Evolutionary conservation across 2,888 invertebrate genomes (phyloP).

Genomic region (Glyphotaelius pellucidus): DNA sequence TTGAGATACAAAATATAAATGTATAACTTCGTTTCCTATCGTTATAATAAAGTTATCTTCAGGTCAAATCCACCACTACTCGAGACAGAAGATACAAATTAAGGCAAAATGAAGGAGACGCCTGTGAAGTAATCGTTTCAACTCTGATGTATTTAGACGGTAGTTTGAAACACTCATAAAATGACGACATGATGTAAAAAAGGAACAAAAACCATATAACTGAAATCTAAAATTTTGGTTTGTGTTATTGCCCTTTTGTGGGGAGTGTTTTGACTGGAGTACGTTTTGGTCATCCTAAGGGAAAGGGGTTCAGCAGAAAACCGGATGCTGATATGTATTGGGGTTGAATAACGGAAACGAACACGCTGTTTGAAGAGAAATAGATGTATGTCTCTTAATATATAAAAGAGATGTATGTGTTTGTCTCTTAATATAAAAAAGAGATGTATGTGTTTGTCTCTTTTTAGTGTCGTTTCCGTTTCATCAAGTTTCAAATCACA

Average conservation of each 20-base stretch:
- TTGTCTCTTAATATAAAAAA: no score
- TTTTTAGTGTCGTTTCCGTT: no score
- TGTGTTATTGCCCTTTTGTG: not conserved
- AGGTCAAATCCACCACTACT: not conserved
- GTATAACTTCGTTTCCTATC: not conserved
- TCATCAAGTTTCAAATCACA: no score
- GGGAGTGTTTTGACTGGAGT: not conserved
- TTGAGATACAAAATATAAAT: not conserved
- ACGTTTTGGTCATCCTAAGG: not conserved
- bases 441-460: no score
- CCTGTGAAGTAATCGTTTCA: not conserved
- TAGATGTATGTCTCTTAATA: no score
- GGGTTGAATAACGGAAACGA: not conserved
- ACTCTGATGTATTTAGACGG: not conserved
- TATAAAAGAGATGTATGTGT: no score
- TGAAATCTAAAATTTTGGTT: not conserved
- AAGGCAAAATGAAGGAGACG: not conserved
- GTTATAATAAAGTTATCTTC: not conserved
- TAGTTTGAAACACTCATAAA: not conserved
- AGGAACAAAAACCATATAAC: not conserved
- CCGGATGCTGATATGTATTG: constrained; percentile 15
- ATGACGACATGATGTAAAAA: not conserved
- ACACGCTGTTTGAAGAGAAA: constrained; percentile 4
- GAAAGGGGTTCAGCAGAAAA: not conserved
- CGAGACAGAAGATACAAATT: not conserved